phyloP scores from a whole-genome alignment of 2,888 invertebrate species.

The Odontothrips loti region DNA sequence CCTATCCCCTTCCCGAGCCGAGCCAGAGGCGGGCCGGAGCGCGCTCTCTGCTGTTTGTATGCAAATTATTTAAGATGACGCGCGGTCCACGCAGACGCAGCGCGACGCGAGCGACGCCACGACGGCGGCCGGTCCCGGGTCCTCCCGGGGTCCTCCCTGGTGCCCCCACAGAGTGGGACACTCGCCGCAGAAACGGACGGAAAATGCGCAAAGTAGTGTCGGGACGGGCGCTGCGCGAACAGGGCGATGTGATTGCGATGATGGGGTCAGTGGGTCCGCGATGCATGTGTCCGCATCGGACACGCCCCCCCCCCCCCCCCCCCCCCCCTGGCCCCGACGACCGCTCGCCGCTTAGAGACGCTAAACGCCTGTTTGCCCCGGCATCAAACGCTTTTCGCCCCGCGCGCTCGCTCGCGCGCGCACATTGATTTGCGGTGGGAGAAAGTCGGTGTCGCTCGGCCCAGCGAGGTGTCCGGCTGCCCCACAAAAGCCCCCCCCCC shows the following conservation, averaged over 20 bases:
- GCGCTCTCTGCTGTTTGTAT: constrained; percentile 7
- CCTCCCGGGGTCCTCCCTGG: no score
- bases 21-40: not conserved
- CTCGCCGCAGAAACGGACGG: not conserved
- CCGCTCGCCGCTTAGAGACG: not conserved
- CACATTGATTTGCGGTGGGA: not conserved
- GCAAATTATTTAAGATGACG: constrained; percentile 23
- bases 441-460: not conserved
- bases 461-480: no score
- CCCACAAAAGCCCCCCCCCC: no score
- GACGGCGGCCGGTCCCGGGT: no score
- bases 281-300: not conserved
- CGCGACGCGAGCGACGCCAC: no score
- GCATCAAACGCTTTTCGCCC: not conserved
- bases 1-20: no score
- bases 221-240: not conserved
- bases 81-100: not conserved
- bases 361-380: not conserved
- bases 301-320: not conserved
- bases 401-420: not conserved
- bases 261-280: not conserved
- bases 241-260: not conserved
- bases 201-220: not conserved
- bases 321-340: not conserved
- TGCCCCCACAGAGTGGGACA: not conserved